Percentiles rank a stretch among this genome's conserved stretches.
Evolutionary conservation across 2,113 vertebrate species (phyloP).

Genomic region (Dryoscopus gambensis): DNA sequence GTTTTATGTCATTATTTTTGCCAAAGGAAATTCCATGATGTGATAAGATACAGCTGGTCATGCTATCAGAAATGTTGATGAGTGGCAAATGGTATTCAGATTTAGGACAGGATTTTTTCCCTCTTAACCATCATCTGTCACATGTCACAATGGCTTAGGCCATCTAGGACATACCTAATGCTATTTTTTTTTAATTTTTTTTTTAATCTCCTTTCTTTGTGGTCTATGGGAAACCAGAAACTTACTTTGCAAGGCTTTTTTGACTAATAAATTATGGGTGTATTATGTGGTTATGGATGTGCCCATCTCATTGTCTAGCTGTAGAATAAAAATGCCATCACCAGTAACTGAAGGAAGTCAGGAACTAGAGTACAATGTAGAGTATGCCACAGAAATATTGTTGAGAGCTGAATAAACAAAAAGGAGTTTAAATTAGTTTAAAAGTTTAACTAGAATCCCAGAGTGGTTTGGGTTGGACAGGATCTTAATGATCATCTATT

Average conservation of each 20-base stretch:
- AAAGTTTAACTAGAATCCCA: background rate
- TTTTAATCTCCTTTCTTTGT: background rate
- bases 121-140: background rate
- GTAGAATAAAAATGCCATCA: background rate
- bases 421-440: background rate
- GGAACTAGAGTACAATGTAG: background rate
- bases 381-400: background rate
- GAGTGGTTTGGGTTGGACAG: background rate
- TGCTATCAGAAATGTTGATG: background rate
- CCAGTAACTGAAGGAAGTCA: background rate
- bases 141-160: background rate
- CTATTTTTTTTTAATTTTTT: fast-evolving
- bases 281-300: background rate
- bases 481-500: background rate
- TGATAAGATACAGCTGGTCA: background rate
- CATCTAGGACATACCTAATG: background rate
- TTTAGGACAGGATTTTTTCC: background rate
- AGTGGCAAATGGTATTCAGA: background rate
- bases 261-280: background rate
- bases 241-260: background rate
- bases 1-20: background rate
- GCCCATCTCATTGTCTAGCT: background rate
- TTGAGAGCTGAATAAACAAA: background rate
- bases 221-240: background rate
- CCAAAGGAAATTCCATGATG: background rate